These are phyloP conservation scores for Kryptopterus vitreolus DNA, from an alignment of 2,797 vertebrate genomes.

Conservation along the genomic window DNA sequence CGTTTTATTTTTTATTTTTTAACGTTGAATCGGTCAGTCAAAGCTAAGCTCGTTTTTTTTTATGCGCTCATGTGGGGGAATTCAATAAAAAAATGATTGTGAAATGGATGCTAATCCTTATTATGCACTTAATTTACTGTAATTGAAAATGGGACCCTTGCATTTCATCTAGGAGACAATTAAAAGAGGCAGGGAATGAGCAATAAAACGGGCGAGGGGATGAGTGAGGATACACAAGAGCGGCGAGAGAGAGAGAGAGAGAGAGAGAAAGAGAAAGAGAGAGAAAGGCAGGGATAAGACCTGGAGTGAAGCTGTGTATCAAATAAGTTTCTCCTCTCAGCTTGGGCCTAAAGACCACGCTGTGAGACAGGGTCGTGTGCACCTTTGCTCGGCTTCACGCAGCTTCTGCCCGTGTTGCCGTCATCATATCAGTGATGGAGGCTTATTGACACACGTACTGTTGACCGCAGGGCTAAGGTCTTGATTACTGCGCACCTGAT, in stretches of 20 bases:
- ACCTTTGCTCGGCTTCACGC: constrained; percentile 28
- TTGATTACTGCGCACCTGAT: constrained; percentile 56
- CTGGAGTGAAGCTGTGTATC: constrained; percentile 10
- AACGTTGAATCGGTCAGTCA: constrained; percentile 36
- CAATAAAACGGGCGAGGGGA: constrained; percentile 42
- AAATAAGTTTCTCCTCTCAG: constrained; percentile 30
- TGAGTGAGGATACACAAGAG: constrained; percentile 14
- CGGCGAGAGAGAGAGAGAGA: constrained; percentile 20
- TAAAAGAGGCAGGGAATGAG: constrained; percentile 40
- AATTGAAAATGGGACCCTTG: constrained; percentile 51
- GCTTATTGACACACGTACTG: constrained; percentile 45
- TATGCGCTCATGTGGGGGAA: constrained; percentile 26
- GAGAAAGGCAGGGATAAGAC: constrained; percentile 13
- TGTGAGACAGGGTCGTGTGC: constrained; percentile 8
- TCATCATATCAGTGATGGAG: constrained; percentile 51
- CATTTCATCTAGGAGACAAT: constrained; percentile 50
- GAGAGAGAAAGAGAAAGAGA: constrained; percentile 26
- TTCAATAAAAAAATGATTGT: constrained; percentile 56
- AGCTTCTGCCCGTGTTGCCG: constrained; percentile 32
- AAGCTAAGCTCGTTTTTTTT: constrained; percentile 37
- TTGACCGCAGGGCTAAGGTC: constrained; percentile 50
- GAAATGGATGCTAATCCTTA: constrained; percentile 58
- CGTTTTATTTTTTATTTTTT: no score
- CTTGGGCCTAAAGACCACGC: constrained; percentile 16
- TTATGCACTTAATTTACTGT: constrained; percentile 57